Conservation (phyloP, 2,113 vertebrate species). For the Thunnus thynnus region DNA sequence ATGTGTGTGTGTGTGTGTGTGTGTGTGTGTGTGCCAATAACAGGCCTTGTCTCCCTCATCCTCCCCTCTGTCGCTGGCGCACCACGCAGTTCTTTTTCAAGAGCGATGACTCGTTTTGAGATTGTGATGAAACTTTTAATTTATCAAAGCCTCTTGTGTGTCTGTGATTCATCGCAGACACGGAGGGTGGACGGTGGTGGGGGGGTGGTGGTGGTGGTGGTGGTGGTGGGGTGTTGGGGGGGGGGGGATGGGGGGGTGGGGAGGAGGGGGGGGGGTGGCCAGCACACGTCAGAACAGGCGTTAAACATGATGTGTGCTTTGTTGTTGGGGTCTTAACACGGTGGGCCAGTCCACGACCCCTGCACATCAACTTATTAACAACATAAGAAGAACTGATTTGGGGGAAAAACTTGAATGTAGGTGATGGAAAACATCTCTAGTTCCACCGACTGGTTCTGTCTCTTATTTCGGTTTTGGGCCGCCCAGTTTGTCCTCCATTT, state of each 20-base stretch:
- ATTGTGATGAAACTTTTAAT: conserved; percentile 83
- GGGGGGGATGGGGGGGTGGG: background rate
- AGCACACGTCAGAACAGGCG: conserved; percentile 49
- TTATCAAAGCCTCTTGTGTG: conserved; percentile 52
- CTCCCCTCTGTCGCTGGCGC: conserved; percentile 84
- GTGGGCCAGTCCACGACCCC: conserved; percentile 41
- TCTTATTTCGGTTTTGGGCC: conserved; percentile 51
- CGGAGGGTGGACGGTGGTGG: background rate
- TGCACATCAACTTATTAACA: conserved; percentile 61
- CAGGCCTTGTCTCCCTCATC: conserved; percentile 86
- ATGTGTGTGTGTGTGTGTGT: conserved; percentile 28
- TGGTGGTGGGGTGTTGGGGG: background rate
- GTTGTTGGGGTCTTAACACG: conserved; percentile 64
- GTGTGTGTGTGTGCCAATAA: conserved; percentile 75
- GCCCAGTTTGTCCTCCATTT: conserved; percentile 77
- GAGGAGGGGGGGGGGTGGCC: background rate
- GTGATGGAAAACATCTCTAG: conserved; percentile 35
- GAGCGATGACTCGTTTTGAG: conserved; percentile 82
- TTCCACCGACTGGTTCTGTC: conserved; percentile 36
- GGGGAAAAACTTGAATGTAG: conserved; percentile 40
- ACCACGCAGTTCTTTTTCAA: conserved; percentile 88
- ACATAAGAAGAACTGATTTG: conserved; percentile 57
- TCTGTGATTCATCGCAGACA: conserved; percentile 51
- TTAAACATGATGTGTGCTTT: conserved; percentile 67
- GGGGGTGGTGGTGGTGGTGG: background rate